Base-by-base conservation (phyloP, 1,140 invertebrate genomes). In the Coptotermes formosanus region DNA sequence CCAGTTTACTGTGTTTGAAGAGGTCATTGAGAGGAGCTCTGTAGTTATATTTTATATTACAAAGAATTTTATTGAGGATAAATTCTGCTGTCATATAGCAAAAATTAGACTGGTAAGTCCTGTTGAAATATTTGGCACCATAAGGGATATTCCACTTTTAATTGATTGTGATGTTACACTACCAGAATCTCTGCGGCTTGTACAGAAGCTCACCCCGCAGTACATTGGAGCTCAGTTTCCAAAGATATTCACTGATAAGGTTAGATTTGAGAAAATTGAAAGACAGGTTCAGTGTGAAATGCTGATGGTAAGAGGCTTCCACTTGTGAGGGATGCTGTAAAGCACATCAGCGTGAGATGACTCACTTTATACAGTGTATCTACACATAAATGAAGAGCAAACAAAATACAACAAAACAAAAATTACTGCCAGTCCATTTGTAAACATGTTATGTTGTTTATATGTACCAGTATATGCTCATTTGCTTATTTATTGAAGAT, bases 1-100 rank as follows among this genome's bases (percentile, higher is more conserved):
- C 45, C 48, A 84, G 32, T 84, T 84, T 52, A 55, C 83, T 44
- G 44, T 64, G 32, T 52, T 84, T 30, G 59, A 32, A 30, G 32
- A n/a, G 6, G 83, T 64, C 6, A 84, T 84, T 9, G 23, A 84
- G 83, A 84, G 59, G 48, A 84, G 83, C 83, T 32, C 83, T 45
- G 45, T 55, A 23, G 23, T 84, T 48, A 45, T 84, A 64, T 84
- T 84, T 59, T 84, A 84, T 38, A 52, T 84, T 45, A 84, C 83
- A 59, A 64, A 32, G 83, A 52, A n/a, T 25, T 84, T 84, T 45
- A 30, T n/a, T 55, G 83, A 52, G n/a, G 83, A 84, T 32, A 45
- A 55, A 45, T 84, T 84, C n/a, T 84, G 83, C 38, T 84, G 48
- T n/a, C 83, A 84, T 64, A 30, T 84, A 64, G 48, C 59, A 64